Evolutionary conservation across 2,113 vertebrate genomes (phyloP), one percentile per base, ranked within the genome.

Genomic region (Ptychochromis oligacanthus): DNA sequence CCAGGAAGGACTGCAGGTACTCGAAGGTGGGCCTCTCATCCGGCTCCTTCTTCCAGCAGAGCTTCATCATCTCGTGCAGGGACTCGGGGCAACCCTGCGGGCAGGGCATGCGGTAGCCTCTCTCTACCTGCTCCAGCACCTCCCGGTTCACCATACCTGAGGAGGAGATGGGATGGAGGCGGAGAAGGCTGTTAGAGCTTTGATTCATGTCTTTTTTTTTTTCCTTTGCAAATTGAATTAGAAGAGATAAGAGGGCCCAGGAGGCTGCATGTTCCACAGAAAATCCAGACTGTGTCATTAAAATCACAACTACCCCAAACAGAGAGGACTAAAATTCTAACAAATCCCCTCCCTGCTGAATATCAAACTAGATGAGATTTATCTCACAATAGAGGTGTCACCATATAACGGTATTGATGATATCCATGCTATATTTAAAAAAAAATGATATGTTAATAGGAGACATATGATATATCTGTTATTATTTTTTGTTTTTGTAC

Each of bases 21-120:
- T 99, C 97, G 89, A 99, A 99, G 1, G 98, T 99, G 93, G 98
- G 98, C 94, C 98, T 97, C 93, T 99, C 97, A 78, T 99, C 97
- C 3, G 98, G 96, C 76, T 99, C 98, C 89, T 98, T 98, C 96
- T 98, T 98, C 98, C 98, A 99, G 91, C 97, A 98, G 43, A 96
- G 94, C 94, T 97, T 97, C 97, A 98, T 99, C 96, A 98, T 95
- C 77, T 99, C 97, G 1, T 99, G 97, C 65, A 99, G 96, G 64
- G 97, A 98, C 85, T 98, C 97, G 1, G 98, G 98, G 81, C 98
- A 99, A 54, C 97, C 97, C 70, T 98, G 98, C 5, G 98, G 98
- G 88, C 97, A 98, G 36, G 97, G 97, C 98, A 99, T 99, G 82
- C 98, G 95, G 59, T 99, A 99, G 1, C 97, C 98, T 60, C 97